Conservation (phyloP, 2,797 vertebrate genomes). For the Etheostoma perlongum region DNA sequence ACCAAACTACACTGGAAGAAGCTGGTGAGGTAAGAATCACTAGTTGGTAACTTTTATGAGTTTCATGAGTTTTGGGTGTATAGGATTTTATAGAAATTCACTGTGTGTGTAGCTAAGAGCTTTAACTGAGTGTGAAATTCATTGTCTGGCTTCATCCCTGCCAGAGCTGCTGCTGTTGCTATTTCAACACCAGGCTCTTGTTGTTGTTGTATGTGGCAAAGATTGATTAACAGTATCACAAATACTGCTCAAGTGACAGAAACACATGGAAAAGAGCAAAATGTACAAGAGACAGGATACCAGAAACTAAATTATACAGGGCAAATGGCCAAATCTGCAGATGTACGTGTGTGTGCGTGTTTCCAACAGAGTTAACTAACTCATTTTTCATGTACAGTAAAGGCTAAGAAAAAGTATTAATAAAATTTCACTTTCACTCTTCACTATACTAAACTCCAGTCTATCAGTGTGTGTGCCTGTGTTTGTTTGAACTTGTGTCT, state of each 20-base stretch:
- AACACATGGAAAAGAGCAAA: conserved; percentile 2
- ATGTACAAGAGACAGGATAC: background rate
- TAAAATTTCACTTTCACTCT: background rate
- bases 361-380: background rate
- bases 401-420: background rate
- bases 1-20: background rate
- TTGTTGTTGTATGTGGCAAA: background rate
- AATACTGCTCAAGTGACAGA: conserved; percentile 5
- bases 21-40: conserved; percentile 15
- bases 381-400: background rate
- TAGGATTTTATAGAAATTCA: conserved; percentile 23
- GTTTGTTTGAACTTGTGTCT: background rate
- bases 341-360: background rate
- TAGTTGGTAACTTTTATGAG: conserved; percentile 29
- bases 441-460: background rate
- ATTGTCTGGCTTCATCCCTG: conserved; percentile 42
- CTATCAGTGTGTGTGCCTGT: background rate
- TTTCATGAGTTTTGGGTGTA: conserved; percentile 15
- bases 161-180: conserved; percentile 36
- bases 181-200: conserved; percentile 16
- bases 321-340: conserved; percentile 1
- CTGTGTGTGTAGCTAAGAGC: conserved; percentile 25
- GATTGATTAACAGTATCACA: conserved; percentile 29
- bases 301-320: conserved; percentile 2
- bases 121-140: conserved; percentile 50